Evolutionary conservation across 2,888 invertebrate genomes (phyloP).

Genomic region (Hirtodrosophila confusa): DNA sequence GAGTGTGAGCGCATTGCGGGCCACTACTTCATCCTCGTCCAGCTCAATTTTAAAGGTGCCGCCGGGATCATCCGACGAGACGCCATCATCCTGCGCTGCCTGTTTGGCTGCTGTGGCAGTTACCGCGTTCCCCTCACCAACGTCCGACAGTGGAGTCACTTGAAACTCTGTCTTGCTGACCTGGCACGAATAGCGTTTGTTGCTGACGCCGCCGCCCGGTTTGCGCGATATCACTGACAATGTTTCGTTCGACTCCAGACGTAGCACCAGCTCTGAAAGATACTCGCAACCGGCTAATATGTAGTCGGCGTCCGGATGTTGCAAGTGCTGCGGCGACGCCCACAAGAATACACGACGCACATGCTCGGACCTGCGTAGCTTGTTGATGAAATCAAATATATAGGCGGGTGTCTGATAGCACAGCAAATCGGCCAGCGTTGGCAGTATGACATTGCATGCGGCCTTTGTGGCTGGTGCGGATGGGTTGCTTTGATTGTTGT

Average conservation of each 20-base stretch:
- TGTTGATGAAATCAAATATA: constrained; percentile 76
- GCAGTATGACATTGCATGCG: constrained; percentile 76
- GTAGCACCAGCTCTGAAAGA: constrained; percentile 80
- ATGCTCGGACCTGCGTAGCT: constrained; percentile 68
- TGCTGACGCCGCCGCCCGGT: constrained; percentile 77
- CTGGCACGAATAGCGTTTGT: constrained; percentile 76
- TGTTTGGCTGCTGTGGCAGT: constrained; percentile 13
- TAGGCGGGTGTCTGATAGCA: constrained; percentile 70
- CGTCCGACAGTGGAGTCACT: constrained; percentile 55
- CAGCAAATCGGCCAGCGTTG: constrained; percentile 79
- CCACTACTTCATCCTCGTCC: constrained; percentile 83
- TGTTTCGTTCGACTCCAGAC: constrained; percentile 66
- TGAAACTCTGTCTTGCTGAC: constrained; percentile 73
- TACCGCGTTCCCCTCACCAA: constrained; percentile 5
- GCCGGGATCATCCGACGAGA: constrained; percentile 42
- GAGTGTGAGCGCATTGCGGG: constrained; percentile 83
- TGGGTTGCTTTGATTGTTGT: constrained; percentile 29
- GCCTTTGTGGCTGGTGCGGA: constrained; percentile 35
- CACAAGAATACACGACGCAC: constrained; percentile 81
- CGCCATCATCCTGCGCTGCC: constrained; percentile 21
- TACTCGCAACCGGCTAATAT: constrained; percentile 81
- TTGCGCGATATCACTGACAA: constrained; percentile 78
- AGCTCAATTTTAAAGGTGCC: constrained; percentile 84
- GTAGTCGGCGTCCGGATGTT: constrained; percentile 67
- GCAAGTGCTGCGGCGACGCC: constrained; percentile 75